A percentile compares a stretch with the other conserved stretches of the same genome.
Conservation (phyloP, 2,113 vertebrate genomes). For the Xenopus laevis region DNA sequence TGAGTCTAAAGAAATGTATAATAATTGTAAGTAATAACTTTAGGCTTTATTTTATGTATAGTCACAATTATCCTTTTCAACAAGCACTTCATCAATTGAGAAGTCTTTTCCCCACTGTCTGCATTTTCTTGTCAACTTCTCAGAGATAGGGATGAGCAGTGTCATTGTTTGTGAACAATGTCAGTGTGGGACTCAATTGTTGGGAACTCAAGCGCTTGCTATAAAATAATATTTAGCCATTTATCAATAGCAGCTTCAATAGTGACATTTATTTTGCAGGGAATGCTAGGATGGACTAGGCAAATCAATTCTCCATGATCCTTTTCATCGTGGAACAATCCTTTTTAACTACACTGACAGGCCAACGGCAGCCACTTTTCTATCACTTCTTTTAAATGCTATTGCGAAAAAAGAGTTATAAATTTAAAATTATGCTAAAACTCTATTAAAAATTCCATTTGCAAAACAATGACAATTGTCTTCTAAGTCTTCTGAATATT, state of each 20-base stretch:
- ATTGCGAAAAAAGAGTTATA: not conserved
- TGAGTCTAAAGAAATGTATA: too few species aligned
- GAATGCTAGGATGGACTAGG: not conserved
- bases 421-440: not conserved
- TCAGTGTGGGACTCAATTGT: not conserved
- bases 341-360: not conserved
- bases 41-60: too few species aligned
- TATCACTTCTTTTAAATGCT: not conserved
- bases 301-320: not conserved
- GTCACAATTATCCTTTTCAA: too few species aligned
- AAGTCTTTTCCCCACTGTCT: constrained; percentile 2
- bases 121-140: constrained; percentile 14
- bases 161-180: constrained; percentile 2
- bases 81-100: constrained; percentile 14
- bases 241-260: not conserved
- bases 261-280: not conserved
- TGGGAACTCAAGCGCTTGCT: not conserved
- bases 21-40: too few species aligned
- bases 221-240: not conserved
- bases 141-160: constrained; percentile 1
- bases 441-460: not conserved
- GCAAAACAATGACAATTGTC: too few species aligned
- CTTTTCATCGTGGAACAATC: not conserved
- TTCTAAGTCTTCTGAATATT: too few species aligned
- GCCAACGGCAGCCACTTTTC: not conserved